Conservation (phyloP, 2,888 invertebrate genomes). For the Sepiola atlantica region DNA sequence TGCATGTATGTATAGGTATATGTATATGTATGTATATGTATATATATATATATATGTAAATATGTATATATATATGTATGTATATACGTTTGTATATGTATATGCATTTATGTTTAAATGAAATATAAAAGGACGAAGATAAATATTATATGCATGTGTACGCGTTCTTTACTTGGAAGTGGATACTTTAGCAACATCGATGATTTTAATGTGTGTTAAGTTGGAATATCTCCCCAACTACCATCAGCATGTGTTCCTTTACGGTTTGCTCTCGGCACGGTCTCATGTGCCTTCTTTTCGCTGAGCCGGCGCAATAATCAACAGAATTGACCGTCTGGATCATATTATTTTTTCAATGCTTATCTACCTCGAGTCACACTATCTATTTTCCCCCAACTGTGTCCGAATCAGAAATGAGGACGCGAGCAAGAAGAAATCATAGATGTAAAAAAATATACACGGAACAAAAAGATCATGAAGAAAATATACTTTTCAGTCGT, state of each 20-base stretch:
- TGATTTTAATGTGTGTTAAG: not conserved
- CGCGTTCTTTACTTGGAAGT: not conserved
- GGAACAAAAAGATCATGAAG: not conserved
- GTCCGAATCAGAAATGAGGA: too few relatives aligned
- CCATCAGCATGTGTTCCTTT: not conserved
- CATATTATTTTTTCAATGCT: not conserved
- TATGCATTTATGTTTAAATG: not conserved
- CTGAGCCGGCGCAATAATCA: not conserved
- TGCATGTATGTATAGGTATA: not conserved
- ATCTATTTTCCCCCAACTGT: too few relatives aligned
- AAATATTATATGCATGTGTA: not conserved
- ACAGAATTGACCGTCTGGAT: not conserved
- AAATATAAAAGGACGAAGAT: too few relatives aligned
- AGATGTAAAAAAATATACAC: too few relatives aligned
- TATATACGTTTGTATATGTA: not conserved
- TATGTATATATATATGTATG: slow-evolving; percentile 36
- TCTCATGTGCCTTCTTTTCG: not conserved
- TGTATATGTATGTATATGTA: slow-evolving; percentile 17
- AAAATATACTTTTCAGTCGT: not conserved
- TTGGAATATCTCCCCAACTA: not conserved
- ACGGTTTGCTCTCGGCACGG: too few relatives aligned
- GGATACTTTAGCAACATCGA: not conserved
- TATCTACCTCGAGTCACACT: not conserved
- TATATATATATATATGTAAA: slow-evolving; percentile 41
- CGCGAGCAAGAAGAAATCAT: too few relatives aligned